phyloP scores from a whole-genome alignment of 23 tunicate genomes.

The Corella eumyota region DNA sequence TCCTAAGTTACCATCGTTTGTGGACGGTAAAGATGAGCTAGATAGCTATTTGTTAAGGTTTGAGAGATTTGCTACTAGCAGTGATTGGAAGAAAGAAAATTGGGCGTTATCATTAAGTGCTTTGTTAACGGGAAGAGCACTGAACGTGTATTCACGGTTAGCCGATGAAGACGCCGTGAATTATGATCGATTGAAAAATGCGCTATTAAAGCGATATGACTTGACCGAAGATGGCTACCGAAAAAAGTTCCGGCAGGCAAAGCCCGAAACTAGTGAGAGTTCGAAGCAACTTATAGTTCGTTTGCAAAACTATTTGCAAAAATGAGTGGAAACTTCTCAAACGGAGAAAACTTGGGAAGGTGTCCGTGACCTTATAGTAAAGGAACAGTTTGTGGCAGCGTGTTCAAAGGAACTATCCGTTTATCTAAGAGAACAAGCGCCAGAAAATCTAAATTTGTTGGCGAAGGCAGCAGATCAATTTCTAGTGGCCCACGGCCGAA shows the following conservation, averaged over 20 bases:
- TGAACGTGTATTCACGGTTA: conserved; percentile 19
- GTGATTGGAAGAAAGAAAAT: conserved; percentile 12
- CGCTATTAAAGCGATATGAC: no score
- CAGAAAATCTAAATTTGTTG: neutral
- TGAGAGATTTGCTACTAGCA: conserved; percentile 18
- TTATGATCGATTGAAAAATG: no score
- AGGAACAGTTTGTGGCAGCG: conserved; percentile 21
- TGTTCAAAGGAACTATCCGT: no score
- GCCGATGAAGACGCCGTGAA: conserved; percentile 12
- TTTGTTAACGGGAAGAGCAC: conserved; percentile 20
- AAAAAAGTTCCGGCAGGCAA: no score
- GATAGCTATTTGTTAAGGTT: conserved; percentile 23
- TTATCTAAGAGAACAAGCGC: conserved; percentile 13
- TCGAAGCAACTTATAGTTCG: conserved; percentile 17
- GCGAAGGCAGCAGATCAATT: conserved; percentile 4
- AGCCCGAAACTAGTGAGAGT: conserved; percentile 18
- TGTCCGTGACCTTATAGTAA: conserved; percentile 6
- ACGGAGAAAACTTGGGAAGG: conserved; percentile 2
- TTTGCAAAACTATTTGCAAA: conserved; percentile 7
- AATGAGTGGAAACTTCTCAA: no score
- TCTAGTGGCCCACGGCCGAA: neutral
- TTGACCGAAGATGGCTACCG: no score
- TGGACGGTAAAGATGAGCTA: conserved; percentile 25
- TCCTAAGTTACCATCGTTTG: conserved; percentile 20
- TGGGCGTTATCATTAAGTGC: conserved; percentile 12